phyloP scores from a whole-genome alignment of 2,888 invertebrate genomes.

The Scrobipalpa atriplicella region DNA sequence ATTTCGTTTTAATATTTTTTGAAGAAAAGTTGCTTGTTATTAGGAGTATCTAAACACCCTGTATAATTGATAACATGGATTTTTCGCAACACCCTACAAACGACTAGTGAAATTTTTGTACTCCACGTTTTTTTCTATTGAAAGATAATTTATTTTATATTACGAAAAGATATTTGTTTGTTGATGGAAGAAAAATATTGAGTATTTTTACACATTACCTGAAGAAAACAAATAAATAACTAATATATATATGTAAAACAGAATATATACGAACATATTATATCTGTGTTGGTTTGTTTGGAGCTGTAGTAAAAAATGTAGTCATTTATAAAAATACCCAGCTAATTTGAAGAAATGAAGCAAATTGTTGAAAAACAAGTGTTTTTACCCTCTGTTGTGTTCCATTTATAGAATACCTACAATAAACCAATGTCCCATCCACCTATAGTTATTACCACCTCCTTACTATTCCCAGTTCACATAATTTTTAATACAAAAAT shows the following conservation, averaged over 20 bases:
- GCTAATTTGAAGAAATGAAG: background rate
- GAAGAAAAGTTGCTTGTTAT: no score
- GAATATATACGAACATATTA: conserved; percentile 74
- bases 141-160: conserved; percentile 75
- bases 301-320: background rate
- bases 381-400: background rate
- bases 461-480: no score
- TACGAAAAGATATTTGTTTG: conserved; percentile 70
- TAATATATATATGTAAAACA: conserved; percentile 52
- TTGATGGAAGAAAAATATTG: conserved; percentile 67
- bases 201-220: conserved; percentile 81
- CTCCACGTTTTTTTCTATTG: conserved; percentile 73
- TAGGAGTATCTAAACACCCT: background rate
- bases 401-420: no score
- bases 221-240: conserved; percentile 68
- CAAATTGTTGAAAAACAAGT: background rate
- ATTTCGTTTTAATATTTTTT: no score
- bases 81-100: background rate
- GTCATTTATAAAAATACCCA: background rate
- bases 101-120: conserved; percentile 45
- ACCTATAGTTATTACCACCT: no score
- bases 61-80: background rate
- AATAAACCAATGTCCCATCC: no score
- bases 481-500: no score
- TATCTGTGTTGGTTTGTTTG: conserved; percentile 38